A percentile compares a stretch with the other conserved stretches of the same genome.
These are phyloP conservation scores for Heterocephalus glaber DNA, from an alignment of 2,113 vertebrate genomes.

Conservation along the genomic window DNA sequence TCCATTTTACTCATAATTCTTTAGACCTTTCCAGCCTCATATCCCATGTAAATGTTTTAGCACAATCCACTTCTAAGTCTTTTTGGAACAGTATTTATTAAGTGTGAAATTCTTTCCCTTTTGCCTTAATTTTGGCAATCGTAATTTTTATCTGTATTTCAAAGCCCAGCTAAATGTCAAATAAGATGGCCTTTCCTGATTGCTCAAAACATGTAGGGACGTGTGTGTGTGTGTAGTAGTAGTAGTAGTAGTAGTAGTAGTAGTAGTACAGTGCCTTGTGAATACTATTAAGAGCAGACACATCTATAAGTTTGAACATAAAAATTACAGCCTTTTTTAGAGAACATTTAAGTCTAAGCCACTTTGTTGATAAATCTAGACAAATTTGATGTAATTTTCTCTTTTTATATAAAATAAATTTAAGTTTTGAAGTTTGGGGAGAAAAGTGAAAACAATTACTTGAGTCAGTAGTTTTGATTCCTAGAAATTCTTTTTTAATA, in stretches of 20 bases:
- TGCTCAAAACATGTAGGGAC: background rate
- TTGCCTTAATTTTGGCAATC: slow-evolving; percentile 4
- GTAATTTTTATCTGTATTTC: slow-evolving; percentile 35
- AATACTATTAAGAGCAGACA: background rate
- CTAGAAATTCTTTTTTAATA: background rate
- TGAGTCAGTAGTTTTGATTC: slow-evolving; percentile 7
- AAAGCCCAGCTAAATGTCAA: background rate
- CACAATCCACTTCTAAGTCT: background rate
- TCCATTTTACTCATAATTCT: background rate
- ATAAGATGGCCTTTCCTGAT: background rate
- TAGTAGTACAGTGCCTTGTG: background rate
- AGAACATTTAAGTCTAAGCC: background rate
- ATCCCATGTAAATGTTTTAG: background rate
- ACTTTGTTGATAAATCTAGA: background rate
- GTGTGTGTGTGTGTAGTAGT: background rate
- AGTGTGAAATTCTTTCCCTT: background rate
- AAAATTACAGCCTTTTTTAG: background rate
- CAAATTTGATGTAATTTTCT: slow-evolving; percentile 4
- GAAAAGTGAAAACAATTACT: background rate
- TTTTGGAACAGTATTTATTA: slow-evolving; percentile 14
- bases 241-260: background rate
- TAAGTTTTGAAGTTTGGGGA: background rate
- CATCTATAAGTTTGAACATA: background rate
- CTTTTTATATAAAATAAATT: slow-evolving; percentile 25
- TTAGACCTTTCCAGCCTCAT: background rate